Percentiles rank a stretch among this genome's conserved stretches.
Conservation (phyloP, 2,113 vertebrate genomes). For the Tychaedon coryphoeus region DNA sequence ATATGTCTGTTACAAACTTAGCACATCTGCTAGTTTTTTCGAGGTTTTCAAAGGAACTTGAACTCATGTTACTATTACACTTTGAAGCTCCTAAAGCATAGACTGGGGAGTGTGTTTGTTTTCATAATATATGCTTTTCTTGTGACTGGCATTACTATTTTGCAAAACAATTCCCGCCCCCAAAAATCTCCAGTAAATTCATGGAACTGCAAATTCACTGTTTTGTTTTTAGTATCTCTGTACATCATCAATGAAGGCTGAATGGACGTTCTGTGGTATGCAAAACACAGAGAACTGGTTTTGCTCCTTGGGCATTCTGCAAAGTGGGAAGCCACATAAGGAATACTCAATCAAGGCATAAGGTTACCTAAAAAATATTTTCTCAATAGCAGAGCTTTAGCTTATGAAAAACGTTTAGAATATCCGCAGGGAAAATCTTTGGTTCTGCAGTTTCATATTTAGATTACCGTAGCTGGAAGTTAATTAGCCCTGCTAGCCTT, state of each 20-base stretch:
- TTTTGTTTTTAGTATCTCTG: background rate
- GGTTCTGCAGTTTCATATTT: slow-evolving; percentile 44
- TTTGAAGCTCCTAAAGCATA: background rate
- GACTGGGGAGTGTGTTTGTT: background rate
- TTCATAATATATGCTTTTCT: background rate
- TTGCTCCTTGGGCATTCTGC: background rate
- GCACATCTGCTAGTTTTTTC: background rate
- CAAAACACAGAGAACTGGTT: background rate
- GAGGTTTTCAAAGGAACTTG: background rate
- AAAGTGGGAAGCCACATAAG: background rate
- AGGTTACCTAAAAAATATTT: slow-evolving; percentile 16
- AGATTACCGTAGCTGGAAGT: slow-evolving; percentile 59
- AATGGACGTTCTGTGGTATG: background rate
- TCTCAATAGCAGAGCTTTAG: slow-evolving; percentile 22
- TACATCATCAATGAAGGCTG: background rate
- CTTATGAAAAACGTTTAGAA: background rate
- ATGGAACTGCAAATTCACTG: background rate
- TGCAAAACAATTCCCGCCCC: background rate
- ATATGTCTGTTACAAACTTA: background rate
- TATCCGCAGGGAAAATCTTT: slow-evolving; percentile 33
- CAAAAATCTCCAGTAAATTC: background rate
- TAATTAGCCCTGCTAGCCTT: slow-evolving; percentile 71
- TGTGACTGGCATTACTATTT: background rate
- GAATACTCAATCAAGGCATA: background rate
- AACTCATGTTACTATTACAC: background rate